These are phyloP conservation scores for Myiagra hebetior DNA, from an alignment of 2,113 vertebrate species.

Conservation along the genomic window DNA sequence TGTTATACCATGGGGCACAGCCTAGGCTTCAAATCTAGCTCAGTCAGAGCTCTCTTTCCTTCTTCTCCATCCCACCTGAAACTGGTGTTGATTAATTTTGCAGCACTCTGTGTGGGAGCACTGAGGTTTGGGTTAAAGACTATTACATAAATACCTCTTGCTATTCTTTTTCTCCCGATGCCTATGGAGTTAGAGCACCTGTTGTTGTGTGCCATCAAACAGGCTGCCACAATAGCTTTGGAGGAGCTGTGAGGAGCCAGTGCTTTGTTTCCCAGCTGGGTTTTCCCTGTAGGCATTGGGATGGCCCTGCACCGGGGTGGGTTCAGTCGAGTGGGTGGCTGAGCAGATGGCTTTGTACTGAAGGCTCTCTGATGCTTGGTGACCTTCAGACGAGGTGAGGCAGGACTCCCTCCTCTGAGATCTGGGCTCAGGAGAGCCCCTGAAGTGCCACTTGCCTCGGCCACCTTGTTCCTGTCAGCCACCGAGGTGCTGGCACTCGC, in stretches of 20 bases:
- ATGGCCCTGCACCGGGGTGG: accelerated
- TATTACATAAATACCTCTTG: background rate
- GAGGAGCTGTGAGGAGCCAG: background rate
- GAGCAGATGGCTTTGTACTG: background rate
- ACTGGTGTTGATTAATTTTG: background rate
- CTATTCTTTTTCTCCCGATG: background rate
- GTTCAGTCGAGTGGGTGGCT: background rate
- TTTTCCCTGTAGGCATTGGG: background rate
- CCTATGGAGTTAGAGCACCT: background rate
- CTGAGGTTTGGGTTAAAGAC: background rate
- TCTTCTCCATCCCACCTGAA: background rate
- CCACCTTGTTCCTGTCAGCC: background rate
- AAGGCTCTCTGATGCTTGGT: background rate
- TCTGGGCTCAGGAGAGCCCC: background rate
- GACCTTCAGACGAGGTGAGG: background rate
- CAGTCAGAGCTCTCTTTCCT: background rate
- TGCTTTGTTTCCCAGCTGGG: background rate
- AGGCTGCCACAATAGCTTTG: background rate
- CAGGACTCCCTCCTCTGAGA: background rate
- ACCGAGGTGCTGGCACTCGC: background rate
- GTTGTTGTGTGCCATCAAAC: background rate
- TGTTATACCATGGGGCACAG: background rate
- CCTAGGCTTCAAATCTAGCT: background rate
- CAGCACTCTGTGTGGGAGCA: background rate
- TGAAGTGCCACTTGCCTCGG: background rate